These are phyloP conservation scores for Temnothorax unifasciatus DNA, from an alignment of 2,888 invertebrate species.

Conservation along the genomic window DNA sequence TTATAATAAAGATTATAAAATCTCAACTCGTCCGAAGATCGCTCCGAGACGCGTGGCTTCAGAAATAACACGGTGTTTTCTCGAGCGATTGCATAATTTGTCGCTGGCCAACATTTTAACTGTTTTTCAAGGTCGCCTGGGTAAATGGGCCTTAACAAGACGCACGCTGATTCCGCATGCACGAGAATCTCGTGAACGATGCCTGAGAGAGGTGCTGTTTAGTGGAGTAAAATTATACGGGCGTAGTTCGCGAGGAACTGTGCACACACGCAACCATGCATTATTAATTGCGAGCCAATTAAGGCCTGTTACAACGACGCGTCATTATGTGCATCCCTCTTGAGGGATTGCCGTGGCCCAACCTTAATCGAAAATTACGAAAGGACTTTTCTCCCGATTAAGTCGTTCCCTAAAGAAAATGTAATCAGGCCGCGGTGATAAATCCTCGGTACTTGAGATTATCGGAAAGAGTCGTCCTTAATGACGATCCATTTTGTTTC, in stretches of 20 bases:
- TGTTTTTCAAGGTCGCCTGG: conserved; percentile 68
- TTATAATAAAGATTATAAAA: background rate
- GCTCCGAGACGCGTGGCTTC: conserved; percentile 33
- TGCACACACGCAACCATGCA: conserved; percentile 69
- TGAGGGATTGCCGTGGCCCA: conserved; percentile 21
- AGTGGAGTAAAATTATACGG: conserved; percentile 41
- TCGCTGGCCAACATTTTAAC: conserved; percentile 72
- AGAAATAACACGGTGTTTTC: conserved; percentile 51
- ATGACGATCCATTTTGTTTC: conserved; percentile 18
- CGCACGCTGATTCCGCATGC: conserved; percentile 67
- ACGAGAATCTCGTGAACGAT: conserved; percentile 56
- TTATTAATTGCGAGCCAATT: conserved; percentile 79
- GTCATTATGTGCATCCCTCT: conserved; percentile 52
- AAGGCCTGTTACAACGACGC: conserved; percentile 69
- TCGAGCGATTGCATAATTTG: conserved; percentile 48
- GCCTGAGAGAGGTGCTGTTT: conserved; percentile 20
- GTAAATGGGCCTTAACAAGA: conserved; percentile 73
- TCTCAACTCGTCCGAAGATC: background rate
- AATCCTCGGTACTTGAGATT: background rate
- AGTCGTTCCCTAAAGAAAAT: conserved; percentile 34
- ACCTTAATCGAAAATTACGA: conserved; percentile 61
- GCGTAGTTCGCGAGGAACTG: conserved; percentile 32
- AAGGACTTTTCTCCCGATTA: conserved; percentile 53
- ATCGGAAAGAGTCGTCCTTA: conserved; percentile 3
- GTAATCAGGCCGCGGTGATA: conserved; percentile 1